Base-by-base conservation (phyloP, 2,797 vertebrate genomes). In the Leuciscus waleckii region DNA sequence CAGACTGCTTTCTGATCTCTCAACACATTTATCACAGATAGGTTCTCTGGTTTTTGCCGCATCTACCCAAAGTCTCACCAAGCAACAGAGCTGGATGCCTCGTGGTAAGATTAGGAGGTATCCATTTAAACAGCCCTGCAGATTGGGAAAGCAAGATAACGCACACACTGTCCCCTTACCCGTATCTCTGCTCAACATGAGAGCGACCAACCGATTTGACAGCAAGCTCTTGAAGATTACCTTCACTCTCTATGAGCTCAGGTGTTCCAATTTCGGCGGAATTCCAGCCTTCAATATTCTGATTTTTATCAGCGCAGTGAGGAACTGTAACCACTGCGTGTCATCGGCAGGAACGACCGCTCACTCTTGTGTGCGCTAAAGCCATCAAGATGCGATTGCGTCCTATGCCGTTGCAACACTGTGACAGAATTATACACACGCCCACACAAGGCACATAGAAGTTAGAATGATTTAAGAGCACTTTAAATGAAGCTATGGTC, bases 141-240 rank as follows among this genome's bases (percentile, higher is more conserved):
- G 93, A 95, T 92, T 87, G 85, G 91, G 79, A 43, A 17, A 86
- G 73, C 56, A 8, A 86, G 94, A 95, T 95, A 93, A 92, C 58
- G 67, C 65, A 76, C 87, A 91, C 91, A 89, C 90, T 92, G 91
- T 92, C 90, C 91, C 90, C 89, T 75, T 63, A 71, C 67, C 19
- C 70, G 1, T 89, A 90, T 92, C 91, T 88, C 87, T 46, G 79
- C 91, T 89, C 86, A 89, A 93, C 92, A 92, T 85, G 91, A 92
- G 88, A 90, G 90, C 32, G 21, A 89, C 89, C 87, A 84, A 91
- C 87, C 85, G 89, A 92, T 93, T 93, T 90, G 88, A 90, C 82
- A 69, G 90, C 83, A 89, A 91, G 91, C 93, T 93, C 92, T 93
- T 91, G 90, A 92, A 93, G 93, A 95, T 95, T 95, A 92, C 86